A percentile compares a stretch with the other conserved stretches of the same genome.
phyloP scores from a whole-genome alignment of 2,888 invertebrate species.

The Stenichneumon culpator region DNA sequence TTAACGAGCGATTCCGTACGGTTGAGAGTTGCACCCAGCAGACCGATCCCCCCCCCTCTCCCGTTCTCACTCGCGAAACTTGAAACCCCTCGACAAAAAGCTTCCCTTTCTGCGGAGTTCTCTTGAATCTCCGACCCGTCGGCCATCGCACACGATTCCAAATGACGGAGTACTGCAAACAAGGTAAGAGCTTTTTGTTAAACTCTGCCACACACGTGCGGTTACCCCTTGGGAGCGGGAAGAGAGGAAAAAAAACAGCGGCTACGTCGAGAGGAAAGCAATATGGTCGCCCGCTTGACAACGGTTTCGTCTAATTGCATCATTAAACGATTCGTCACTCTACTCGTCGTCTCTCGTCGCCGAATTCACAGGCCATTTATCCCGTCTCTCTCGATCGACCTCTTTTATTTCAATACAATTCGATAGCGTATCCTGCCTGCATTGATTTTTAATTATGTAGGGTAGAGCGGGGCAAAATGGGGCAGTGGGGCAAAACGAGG shows the following conservation, averaged over 20 bases:
- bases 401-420: too few species aligned
- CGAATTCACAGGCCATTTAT: not conserved
- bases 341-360: not conserved
- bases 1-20: slow-evolving; percentile 59
- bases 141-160: slow-evolving; percentile 47
- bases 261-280: slow-evolving; percentile 1
- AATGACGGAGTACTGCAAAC: slow-evolving; percentile 41
- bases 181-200: slow-evolving; percentile 56
- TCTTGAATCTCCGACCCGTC: slow-evolving; percentile 1
- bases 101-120: slow-evolving; percentile 7
- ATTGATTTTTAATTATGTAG: too few species aligned
- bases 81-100: slow-evolving; percentile 38
- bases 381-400: not conserved
- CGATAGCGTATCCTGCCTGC: too few species aligned
- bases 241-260: not conserved
- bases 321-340: slow-evolving; percentile 4
- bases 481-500: too few species aligned
- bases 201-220: slow-evolving; percentile 16
- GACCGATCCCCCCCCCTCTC: not conserved
- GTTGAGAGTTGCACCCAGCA: slow-evolving; percentile 43
- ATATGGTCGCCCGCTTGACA: not conserved
- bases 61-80: slow-evolving; percentile 40
- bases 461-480: too few species aligned
- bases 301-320: not conserved
- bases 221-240: slow-evolving; percentile 6